phyloP scores from a whole-genome alignment of 2,113 vertebrate genomes.

The Lonchura striata region DNA sequence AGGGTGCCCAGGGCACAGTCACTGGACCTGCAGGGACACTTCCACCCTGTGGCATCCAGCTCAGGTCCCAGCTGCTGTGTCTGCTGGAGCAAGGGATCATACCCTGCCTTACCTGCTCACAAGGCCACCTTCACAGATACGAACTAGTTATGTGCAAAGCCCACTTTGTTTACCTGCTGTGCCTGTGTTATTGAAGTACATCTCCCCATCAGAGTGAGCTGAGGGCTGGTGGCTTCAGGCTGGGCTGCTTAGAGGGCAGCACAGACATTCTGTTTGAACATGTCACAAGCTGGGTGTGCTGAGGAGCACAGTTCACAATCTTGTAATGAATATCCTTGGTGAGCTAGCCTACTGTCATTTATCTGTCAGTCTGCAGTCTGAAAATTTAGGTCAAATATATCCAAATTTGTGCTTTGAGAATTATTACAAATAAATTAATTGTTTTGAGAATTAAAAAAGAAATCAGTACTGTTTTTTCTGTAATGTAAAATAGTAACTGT shows the following conservation, averaged over 20 bases:
- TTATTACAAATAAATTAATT: neutral
- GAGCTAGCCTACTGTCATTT: neutral
- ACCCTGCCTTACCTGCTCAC: neutral
- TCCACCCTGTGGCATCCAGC: rapidly evolving
- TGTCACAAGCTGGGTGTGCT: neutral
- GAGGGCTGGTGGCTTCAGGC: neutral
- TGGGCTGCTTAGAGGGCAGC: neutral
- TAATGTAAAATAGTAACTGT: neutral
- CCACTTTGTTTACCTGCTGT: rapidly evolving
- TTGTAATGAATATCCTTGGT: neutral
- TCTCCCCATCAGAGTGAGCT: neutral
- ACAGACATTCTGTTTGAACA: neutral
- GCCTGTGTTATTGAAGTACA: rapidly evolving
- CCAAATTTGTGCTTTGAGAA: neutral
- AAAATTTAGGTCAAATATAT: neutral
- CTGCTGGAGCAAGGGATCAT: neutral
- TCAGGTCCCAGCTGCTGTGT: neutral
- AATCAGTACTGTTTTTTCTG: neutral
- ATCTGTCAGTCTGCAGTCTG: neutral
- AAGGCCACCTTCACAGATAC: neutral
- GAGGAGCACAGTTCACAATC: neutral
- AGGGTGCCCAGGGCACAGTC: rapidly evolving
- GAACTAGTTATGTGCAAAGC: neutral
- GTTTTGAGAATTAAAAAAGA: neutral
- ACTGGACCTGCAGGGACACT: rapidly evolving